Evolutionary conservation across 1,140 invertebrate species (phyloP).

Genomic region (Zaprionus gabonicus): DNA sequence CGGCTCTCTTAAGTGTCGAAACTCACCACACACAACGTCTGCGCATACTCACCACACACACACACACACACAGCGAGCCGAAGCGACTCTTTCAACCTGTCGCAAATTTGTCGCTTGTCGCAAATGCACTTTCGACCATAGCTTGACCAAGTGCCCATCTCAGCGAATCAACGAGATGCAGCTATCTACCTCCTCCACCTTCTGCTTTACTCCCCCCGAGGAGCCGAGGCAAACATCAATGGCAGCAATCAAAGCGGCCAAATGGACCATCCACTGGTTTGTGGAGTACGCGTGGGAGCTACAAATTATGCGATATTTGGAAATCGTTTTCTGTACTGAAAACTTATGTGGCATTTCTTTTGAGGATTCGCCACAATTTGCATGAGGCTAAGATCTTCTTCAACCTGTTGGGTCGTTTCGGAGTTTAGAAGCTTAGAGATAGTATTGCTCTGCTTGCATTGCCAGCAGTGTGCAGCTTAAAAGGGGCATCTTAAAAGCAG

Average conservation of each 20-base stretch:
- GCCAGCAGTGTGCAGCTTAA: slow-evolving; percentile 7
- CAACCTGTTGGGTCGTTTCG: background rate
- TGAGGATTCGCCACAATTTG: background rate
- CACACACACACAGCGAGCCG: slow-evolving; percentile 10
- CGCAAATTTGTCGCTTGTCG: slow-evolving; percentile 46
- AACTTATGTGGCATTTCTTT: background rate
- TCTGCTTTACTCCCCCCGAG: too few species aligned
- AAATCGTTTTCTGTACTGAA: background rate
- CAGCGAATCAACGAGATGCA: background rate
- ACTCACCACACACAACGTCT: slow-evolving; percentile 26
- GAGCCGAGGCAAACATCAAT: background rate
- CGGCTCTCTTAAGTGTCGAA: slow-evolving; percentile 47
- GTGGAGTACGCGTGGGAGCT: too few species aligned
- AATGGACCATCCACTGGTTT: background rate
- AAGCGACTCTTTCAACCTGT: slow-evolving; percentile 59
- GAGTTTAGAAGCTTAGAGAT: background rate
- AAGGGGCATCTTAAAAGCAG: slow-evolving; percentile 12
- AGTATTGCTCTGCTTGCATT: slow-evolving; percentile 1
- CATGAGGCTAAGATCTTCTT: background rate
- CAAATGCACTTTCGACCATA: slow-evolving; percentile 19
- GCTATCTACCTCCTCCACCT: background rate
- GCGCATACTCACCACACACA: slow-evolving; percentile 59
- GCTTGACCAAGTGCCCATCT: slow-evolving; percentile 27
- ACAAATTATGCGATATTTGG: background rate
- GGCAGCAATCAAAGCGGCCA: slow-evolving; percentile 1